A percentile compares a stretch with the other conserved stretches of the same genome.
These are phyloP conservation scores for Corapipo altera DNA, from an alignment of 2,113 vertebrate genomes.

Conservation along the genomic window DNA sequence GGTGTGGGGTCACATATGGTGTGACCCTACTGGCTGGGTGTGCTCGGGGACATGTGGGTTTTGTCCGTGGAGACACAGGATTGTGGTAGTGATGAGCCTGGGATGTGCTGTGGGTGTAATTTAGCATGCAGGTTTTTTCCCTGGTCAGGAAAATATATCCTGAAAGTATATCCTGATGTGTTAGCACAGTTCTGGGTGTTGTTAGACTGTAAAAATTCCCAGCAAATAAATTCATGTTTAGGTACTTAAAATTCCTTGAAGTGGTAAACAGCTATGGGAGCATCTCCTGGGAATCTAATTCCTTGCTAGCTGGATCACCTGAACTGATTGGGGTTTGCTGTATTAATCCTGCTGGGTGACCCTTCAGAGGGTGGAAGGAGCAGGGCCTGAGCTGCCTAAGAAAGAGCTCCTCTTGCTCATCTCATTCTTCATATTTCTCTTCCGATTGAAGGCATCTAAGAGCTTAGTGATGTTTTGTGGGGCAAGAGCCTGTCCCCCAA, in stretches of 20 bases:
- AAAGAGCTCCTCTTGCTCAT: background rate
- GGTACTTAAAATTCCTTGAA: background rate
- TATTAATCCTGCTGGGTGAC: background rate
- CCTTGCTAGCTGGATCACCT: conserved; percentile 3
- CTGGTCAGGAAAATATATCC: background rate
- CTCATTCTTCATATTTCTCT: background rate
- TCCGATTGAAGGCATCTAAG: background rate
- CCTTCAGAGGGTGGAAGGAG: background rate
- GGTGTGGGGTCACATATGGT: fast-evolving
- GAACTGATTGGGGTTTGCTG: background rate
- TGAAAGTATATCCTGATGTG: background rate
- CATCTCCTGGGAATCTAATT: background rate
- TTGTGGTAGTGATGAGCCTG: background rate
- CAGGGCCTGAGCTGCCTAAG: background rate
- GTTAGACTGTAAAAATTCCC: background rate
- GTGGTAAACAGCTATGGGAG: fast-evolving
- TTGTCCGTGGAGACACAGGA: background rate
- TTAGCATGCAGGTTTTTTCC: background rate
- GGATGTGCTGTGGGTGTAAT: background rate
- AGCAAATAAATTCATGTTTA: background rate
- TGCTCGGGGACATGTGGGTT: fast-evolving
- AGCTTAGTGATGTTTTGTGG: background rate
- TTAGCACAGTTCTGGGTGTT: background rate
- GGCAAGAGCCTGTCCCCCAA: background rate
- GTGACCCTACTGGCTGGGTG: background rate